These are phyloP conservation scores for Dynastes hyllus DNA, from an alignment of 2,888 invertebrate species.

Conservation along the genomic window DNA sequence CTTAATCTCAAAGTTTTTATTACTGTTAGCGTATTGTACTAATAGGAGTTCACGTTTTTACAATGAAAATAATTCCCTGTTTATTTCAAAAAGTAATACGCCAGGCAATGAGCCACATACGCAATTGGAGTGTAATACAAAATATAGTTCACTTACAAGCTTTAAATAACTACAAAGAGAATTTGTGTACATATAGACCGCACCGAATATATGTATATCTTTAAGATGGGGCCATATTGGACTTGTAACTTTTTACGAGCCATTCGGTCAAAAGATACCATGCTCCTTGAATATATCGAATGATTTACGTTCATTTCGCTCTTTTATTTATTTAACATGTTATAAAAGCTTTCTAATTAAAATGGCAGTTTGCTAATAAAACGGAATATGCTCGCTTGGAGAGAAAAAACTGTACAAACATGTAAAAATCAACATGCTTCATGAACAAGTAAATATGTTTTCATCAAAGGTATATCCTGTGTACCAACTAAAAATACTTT, in stretches of 20 bases:
- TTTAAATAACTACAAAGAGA: conserved; percentile 44
- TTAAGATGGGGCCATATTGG: conserved; percentile 42
- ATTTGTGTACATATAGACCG: not conserved
- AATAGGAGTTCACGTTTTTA: not conserved
- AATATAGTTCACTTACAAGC: not conserved
- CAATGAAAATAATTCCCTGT: not conserved
- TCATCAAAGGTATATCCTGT: too few relatives aligned
- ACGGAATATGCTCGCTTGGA: not conserved
- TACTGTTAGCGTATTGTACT: not conserved
- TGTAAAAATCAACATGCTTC: too few relatives aligned
- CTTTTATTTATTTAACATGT: not conserved
- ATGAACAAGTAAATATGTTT: too few relatives aligned
- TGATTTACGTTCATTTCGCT: conserved; percentile 29
- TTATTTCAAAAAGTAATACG: conserved; percentile 17
- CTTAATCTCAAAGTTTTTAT: not conserved
- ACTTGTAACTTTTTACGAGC: conserved; percentile 43
- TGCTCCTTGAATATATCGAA: conserved; percentile 23
- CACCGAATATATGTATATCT: not conserved
- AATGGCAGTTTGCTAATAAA: not conserved
- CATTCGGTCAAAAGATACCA: conserved; percentile 15
- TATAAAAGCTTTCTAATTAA: conserved; percentile 8
- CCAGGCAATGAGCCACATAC: conserved; percentile 1
- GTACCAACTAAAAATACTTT: too few relatives aligned
- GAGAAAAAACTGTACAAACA: too few relatives aligned
- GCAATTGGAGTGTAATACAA: conserved; percentile 14